phyloP scores from a whole-genome alignment of 2,797 vertebrate species.

The Thamnophis elegans region DNA sequence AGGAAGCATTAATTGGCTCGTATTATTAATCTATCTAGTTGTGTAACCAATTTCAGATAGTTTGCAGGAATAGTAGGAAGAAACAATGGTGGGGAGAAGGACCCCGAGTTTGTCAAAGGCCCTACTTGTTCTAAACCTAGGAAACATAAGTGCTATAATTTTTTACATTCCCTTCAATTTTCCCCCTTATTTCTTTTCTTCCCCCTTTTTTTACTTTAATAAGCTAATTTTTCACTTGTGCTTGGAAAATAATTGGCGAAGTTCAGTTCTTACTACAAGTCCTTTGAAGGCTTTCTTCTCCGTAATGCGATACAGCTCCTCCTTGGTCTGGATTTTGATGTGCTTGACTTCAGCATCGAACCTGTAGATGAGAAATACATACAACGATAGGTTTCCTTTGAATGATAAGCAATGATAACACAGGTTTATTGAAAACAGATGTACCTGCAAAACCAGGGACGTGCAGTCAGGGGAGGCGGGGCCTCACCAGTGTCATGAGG shows the following conservation, averaged over 20 bases:
- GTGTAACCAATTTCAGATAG: background rate
- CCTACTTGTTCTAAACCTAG: background rate
- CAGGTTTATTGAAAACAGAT: background rate
- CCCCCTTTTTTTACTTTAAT: background rate
- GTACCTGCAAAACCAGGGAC: background rate
- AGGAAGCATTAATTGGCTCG: background rate
- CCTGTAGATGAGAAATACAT: conserved; percentile 61
- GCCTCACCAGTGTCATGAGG: no score
- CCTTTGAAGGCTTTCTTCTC: conserved; percentile 92
- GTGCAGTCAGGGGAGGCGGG: no score
- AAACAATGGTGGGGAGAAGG: background rate
- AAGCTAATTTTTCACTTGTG: background rate
- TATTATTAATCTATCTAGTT: background rate
- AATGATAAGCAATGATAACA: background rate
- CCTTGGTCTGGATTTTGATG: conserved; percentile 84
- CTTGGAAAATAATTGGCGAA: background rate
- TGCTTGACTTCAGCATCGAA: conserved; percentile 88
- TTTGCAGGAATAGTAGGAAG: background rate
- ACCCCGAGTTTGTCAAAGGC: background rate
- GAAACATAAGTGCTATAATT: background rate
- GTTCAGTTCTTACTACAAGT: conserved; percentile 74
- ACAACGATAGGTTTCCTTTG: background rate
- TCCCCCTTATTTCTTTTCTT: background rate
- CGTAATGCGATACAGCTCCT: conserved; percentile 87
- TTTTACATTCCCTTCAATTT: background rate